Percentiles rank a stretch among this genome's conserved stretches.
phyloP scores from a whole-genome alignment of 2,888 invertebrate species.

The Hesperia comma region DNA sequence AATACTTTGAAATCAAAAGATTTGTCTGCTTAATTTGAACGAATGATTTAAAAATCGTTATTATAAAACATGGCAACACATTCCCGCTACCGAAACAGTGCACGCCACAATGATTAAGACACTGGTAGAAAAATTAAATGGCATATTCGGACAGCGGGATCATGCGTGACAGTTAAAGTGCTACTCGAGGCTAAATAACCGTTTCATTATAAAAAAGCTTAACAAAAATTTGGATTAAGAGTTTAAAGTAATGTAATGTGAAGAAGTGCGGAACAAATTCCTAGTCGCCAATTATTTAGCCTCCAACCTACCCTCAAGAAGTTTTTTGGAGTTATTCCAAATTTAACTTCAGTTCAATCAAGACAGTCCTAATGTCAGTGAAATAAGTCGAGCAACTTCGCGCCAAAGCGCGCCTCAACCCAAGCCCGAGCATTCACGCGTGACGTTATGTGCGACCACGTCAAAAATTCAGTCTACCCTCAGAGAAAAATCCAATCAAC shows the following conservation, averaged over 20 bases:
- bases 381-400: slow-evolving; percentile 41
- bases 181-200: slow-evolving; percentile 27
- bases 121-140: slow-evolving; percentile 14
- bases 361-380: slow-evolving; percentile 17
- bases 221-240: too few species aligned
- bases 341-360: background rate
- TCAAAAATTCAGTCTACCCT: slow-evolving; percentile 29
- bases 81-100: slow-evolving; percentile 30
- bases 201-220: background rate
- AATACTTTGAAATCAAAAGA: too few species aligned
- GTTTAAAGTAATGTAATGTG: too few species aligned
- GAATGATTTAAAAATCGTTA: slow-evolving; percentile 18
- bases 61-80: slow-evolving; percentile 26
- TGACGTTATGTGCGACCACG: slow-evolving; percentile 67
- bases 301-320: slow-evolving; percentile 32
- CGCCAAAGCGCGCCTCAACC: slow-evolving; percentile 67
- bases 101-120: slow-evolving; percentile 21
- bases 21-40: background rate
- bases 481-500: background rate
- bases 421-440: slow-evolving; percentile 84
- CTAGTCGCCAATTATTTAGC: slow-evolving; percentile 19
- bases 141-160: slow-evolving; percentile 31
- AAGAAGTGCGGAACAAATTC: background rate
- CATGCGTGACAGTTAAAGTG: slow-evolving; percentile 26
- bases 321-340: background rate